Base-by-base conservation (phyloP, 1,140 invertebrate genomes). In the Brachionus calyciflorus region DNA sequence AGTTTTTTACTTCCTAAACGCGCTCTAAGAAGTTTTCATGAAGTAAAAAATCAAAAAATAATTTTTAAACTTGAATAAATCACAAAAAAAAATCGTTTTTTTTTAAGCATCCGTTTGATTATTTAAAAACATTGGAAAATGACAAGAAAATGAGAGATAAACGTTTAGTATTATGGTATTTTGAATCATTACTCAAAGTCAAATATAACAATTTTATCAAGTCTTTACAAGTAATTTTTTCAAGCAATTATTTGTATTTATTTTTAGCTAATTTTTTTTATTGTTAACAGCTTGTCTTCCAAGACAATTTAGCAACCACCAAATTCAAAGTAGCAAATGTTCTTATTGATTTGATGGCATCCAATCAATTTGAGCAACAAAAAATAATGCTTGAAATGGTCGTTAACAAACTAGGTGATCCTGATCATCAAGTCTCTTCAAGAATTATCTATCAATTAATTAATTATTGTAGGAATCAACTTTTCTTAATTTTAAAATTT, bases 371-470 rank as follows among this genome's bases (percentile, higher is more conserved):
- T 14, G 73, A 76, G 57, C 40, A 60, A 14, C 40, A 76, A 26
- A 55, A 63, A 48, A n/a, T 57, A 14, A 44, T 76, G 10, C 40
- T 76, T 19, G 49, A 57, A 0, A 88, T 90, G 80, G 84, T 98
- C 26, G 90, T 97, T 0, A 98, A 98, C 81, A 98, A 98, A 86
- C 86, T 99, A 14, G 96, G 96, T 46, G 95, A 99, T 86, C 94
- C 95, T 1, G 88, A 88, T 1, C 88, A 90, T 77, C 91, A 92
- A 83, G 89, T 97, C 0, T 92, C 91, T 0, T 91, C 93, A 0
- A 93, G 93, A 85, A 89, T 91, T 0, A 88, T 93, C 41, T 91
- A 92, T 84, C 90, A 92, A 79, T 85, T 99, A n/a, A 90, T 89
- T 48, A 91, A 92, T 81, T 82, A 97, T 1, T 85, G 96, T n/a